A percentile compares a stretch with the other conserved stretches of the same genome.
phyloP scores from a whole-genome alignment of 2,888 invertebrate genomes.

The Trissolcus japonicus region DNA sequence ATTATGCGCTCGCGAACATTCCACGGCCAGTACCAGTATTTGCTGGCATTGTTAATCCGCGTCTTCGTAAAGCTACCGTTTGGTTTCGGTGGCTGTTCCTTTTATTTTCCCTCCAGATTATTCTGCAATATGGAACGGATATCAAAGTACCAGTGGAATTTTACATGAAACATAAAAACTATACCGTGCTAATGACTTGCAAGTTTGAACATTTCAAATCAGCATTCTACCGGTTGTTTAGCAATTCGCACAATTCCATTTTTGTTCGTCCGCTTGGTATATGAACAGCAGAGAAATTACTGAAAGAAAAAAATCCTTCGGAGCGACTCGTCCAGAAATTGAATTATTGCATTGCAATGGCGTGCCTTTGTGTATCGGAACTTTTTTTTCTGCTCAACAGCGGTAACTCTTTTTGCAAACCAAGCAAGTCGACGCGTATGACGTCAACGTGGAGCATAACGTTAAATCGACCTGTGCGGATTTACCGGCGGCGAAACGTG shows the following conservation, averaged over 20 bases:
- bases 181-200: too few relatives aligned
- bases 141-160: conserved; percentile 23
- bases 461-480: conserved; percentile 43
- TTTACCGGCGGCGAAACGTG: conserved; percentile 60
- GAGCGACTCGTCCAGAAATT: conserved; percentile 44
- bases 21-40: conserved; percentile 74
- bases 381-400: conserved; percentile 47
- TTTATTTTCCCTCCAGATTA: conserved; percentile 33
- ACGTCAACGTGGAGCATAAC: conserved; percentile 36
- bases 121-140: conserved; percentile 28
- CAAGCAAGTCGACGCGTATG: conserved; percentile 50
- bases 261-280: neutral
- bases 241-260: neutral
- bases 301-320: conserved; percentile 5
- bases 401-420: conserved; percentile 49
- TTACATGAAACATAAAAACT: conserved; percentile 11
- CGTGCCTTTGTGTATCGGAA: conserved; percentile 41
- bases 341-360: conserved; percentile 44
- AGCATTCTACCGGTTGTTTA: neutral
- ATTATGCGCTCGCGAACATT: conserved; percentile 75
- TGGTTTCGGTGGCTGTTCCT: conserved; percentile 58
- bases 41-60: conserved; percentile 75
- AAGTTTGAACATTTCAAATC: too few relatives aligned
- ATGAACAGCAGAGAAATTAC: conserved; percentile 9
- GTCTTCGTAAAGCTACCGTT: conserved; percentile 72